These are phyloP conservation scores for Hippocampus zosterae DNA, from an alignment of 2,113 vertebrate genomes.

Conservation along the genomic window DNA sequence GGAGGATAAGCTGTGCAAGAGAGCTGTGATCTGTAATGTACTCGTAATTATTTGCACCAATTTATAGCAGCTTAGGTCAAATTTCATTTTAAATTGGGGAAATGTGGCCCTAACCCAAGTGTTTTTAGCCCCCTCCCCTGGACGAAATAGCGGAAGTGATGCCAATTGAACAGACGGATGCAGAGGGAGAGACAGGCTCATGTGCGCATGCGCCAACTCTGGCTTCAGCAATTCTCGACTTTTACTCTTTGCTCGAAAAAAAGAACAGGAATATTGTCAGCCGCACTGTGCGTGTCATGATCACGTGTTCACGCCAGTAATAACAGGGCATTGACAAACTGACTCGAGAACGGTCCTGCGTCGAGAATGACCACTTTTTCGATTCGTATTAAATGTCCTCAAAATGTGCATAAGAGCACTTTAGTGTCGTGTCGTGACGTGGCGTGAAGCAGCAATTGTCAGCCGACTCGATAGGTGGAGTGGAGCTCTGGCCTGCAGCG, in stretches of 20 bases:
- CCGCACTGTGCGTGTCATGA: background rate
- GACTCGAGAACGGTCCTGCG: background rate
- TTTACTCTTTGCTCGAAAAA: background rate
- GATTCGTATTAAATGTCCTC: background rate
- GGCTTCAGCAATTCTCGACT: slow-evolving; percentile 8
- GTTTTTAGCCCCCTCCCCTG: no score
- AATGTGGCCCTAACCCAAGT: no score
- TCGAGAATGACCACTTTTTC: background rate
- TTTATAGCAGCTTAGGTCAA: no score
- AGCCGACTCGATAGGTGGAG: background rate
- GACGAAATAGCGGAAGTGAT: background rate
- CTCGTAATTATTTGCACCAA: no score
- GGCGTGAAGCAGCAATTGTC: background rate
- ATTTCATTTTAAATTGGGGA: no score
- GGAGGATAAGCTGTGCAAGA: no score
- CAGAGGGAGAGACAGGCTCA: slow-evolving; percentile 10
- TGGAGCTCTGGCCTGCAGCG: slow-evolving; percentile 49
- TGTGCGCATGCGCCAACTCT: slow-evolving; percentile 41
- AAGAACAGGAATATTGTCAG: background rate
- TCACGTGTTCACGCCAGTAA: background rate
- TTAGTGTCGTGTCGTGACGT: background rate
- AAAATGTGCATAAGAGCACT: background rate
- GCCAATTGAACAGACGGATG: slow-evolving; percentile 26
- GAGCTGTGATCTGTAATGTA: no score
- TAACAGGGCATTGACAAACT: background rate